Evolutionary conservation across 2,888 invertebrate genomes (phyloP).

Genomic region (Thymelicus acteon): DNA sequence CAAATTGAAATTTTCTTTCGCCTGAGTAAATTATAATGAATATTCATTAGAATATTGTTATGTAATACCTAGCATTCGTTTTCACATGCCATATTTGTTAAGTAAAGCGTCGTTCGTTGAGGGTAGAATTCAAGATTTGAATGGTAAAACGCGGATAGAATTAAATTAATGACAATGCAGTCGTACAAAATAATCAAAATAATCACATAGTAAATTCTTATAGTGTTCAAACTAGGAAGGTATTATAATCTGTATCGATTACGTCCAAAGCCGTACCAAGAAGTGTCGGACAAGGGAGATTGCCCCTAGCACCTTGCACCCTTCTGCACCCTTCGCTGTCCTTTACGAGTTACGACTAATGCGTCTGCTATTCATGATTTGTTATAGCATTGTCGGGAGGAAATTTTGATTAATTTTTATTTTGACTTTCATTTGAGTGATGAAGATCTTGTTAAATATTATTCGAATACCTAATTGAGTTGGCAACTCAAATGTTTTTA

Average conservation of each 20-base stretch:
- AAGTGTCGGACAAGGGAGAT: constrained; percentile 26
- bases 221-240: neutral
- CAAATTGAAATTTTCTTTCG: too few relatives aligned
- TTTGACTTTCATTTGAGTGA: constrained; percentile 4
- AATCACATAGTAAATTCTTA: too few relatives aligned
- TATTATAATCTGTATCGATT: constrained; percentile 14
- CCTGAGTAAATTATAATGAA: too few relatives aligned
- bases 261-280: constrained; percentile 1
- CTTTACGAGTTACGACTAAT: constrained; percentile 33
- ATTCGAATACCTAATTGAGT: neutral
- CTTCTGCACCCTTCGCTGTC: constrained; percentile 30
- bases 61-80: too few relatives aligned
- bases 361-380: constrained; percentile 33
- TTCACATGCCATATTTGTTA: too few relatives aligned
- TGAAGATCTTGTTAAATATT: neutral
- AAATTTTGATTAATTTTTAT: constrained; percentile 30
- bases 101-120: too few relatives aligned
- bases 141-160: too few relatives aligned
- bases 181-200: too few relatives aligned
- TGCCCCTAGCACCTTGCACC: constrained; percentile 26
- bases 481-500: neutral
- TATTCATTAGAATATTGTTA: too few relatives aligned
- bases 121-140: too few relatives aligned
- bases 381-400: constrained; percentile 19
- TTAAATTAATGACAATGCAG: too few relatives aligned